Evolutionary conservation across 1,140 invertebrate species (phyloP).

Genomic region (Neodiprion pinetum): DNA sequence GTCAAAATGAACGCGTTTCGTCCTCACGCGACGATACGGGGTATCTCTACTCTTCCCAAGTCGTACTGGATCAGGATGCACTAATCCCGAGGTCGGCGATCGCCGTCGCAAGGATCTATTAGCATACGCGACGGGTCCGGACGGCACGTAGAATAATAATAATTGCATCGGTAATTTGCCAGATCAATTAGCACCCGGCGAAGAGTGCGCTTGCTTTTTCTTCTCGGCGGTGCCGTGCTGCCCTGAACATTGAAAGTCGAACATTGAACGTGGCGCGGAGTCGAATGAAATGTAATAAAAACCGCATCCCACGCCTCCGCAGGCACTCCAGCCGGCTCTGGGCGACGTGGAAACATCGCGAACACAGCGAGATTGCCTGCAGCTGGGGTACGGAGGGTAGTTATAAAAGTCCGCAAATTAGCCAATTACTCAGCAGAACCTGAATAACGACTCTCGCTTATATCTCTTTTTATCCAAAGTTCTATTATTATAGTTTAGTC

Average conservation of each 20-base stretch:
- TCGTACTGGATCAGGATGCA: too few species aligned
- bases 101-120: not conserved
- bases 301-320: not conserved
- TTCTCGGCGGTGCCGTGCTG: not conserved
- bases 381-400: not conserved
- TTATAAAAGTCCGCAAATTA: not conserved
- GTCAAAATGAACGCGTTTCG: too few species aligned
- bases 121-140: not conserved
- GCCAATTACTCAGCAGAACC: not conserved
- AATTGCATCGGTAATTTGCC: not conserved
- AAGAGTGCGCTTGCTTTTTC: not conserved
- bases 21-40: too few species aligned
- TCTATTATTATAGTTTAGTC: too few species aligned
- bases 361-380: not conserved
- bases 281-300: not conserved
- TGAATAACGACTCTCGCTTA: too few species aligned
- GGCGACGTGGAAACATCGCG: not conserved
- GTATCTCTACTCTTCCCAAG: too few species aligned
- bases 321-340: not conserved
- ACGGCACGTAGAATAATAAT: not conserved
- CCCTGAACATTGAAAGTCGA: not conserved
- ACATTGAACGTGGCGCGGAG: not conserved
- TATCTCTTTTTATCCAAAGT: too few species aligned
- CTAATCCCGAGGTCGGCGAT: not conserved
- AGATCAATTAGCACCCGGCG: not conserved